Evolutionary conservation across 2,113 vertebrate species (phyloP), one percentile per base, ranked within the genome.

Genomic region (Istiophorus platypterus): DNA sequence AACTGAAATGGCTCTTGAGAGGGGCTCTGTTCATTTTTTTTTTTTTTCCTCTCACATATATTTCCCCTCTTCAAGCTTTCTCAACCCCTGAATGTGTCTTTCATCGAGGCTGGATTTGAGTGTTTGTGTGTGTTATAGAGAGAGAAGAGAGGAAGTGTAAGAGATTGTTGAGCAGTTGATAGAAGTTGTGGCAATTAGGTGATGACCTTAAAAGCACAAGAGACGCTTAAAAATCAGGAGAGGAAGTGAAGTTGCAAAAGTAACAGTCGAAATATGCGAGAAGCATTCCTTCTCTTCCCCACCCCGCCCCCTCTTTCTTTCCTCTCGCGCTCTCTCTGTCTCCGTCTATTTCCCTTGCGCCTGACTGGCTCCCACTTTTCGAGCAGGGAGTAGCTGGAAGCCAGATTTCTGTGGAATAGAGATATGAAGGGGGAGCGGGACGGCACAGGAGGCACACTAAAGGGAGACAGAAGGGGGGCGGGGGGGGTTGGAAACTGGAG

Each of bases 361-460:
- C 85, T 92, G 86, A 89, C 91, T 93, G 88, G 91, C 90, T 93
- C 91, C 90, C 83, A 88, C 89, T 88, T 85, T 84, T 89, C 74
- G 89, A 29, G 80, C 64, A 80, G 59, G 76, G 88, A 95, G 94
- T 89, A 63, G 89, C 67, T 86, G 56, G 80, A 88, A 95, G 95
- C 95, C 95, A 93, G 85, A 91, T 95, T 96, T 95, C 94, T 94
- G 93, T 92, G 91, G 93, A 90, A 91, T 92, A 63, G 67, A 89
- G 88, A 92, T 92, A 86, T 86, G 92, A 91, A 81, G 83, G 41
- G 80, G 88, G 76, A 80, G 84, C 49, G 82, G 64, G 82, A 80
- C 47, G 68, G 79, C 15, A 57, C 86, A 85, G 89, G 93, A 92
- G 93, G 93, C 90, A 80, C 88, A 70, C 80, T 75, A 79, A 85